Conservation (phyloP, 2,797 vertebrate species). For the Nannoperca obscura region DNA sequence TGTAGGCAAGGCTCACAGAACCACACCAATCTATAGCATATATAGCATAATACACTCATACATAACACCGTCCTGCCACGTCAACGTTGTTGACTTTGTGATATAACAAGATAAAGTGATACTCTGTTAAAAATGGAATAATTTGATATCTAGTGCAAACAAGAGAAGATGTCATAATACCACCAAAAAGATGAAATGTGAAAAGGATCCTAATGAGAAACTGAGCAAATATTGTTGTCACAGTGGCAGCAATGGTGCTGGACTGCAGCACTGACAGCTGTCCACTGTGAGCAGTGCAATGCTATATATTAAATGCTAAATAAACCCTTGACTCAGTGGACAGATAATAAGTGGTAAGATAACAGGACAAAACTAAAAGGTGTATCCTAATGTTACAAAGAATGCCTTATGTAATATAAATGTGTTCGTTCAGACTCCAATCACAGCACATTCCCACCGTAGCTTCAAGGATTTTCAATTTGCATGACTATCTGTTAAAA, state of each 20-base stretch:
- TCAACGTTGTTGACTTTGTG: no score
- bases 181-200: background rate
- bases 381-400: no score
- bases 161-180: background rate
- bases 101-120: background rate
- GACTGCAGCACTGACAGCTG: background rate
- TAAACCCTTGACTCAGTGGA: no score
- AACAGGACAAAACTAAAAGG: background rate
- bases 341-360: no score
- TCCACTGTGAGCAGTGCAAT: background rate
- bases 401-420: background rate
- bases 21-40: no score
- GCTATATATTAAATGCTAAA: background rate
- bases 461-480: background rate
- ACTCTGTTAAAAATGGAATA: background rate
- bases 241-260: background rate
- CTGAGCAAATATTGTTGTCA: background rate
- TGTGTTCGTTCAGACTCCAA: background rate
- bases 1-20: no score
- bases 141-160: background rate
- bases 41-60: no score
- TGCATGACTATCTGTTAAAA: background rate
- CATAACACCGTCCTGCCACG: no score
- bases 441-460: background rate
- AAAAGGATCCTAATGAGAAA: background rate